phyloP scores from a whole-genome alignment of 2,888 invertebrate genomes.

The Linnaemya tessellans region DNA sequence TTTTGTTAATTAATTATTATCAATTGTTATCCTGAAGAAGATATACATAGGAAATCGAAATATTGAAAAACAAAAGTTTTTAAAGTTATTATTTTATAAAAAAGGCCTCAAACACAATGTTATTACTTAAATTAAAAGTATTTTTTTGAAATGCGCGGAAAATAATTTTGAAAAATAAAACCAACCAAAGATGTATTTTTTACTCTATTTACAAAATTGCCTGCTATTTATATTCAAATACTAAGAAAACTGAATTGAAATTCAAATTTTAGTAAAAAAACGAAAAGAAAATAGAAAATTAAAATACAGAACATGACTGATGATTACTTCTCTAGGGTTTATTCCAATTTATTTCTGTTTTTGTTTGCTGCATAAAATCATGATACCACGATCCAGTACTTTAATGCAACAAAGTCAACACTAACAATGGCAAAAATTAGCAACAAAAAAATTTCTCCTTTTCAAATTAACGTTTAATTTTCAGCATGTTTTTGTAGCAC shows the following conservation, averaged over 20 bases:
- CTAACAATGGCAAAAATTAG: slow-evolving; percentile 20
- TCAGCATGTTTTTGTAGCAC: slow-evolving; percentile 55
- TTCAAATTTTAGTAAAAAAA: slow-evolving; percentile 19
- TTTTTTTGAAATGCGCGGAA: too few relatives aligned
- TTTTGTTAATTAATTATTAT: too few relatives aligned
- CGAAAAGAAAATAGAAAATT: not conserved
- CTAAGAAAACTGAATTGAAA: not conserved
- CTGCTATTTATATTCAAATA: not conserved
- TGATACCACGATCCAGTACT: slow-evolving; percentile 61
- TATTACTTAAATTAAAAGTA: too few relatives aligned
- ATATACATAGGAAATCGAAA: too few relatives aligned
- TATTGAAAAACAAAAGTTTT: too few relatives aligned
- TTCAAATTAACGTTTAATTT: slow-evolving; percentile 60
- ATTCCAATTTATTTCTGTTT: slow-evolving; percentile 4
- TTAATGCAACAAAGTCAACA: slow-evolving; percentile 50
- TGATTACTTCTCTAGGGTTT: slow-evolving; percentile 38
- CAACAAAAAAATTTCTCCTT: slow-evolving; percentile 52
- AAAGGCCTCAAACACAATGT: too few relatives aligned
- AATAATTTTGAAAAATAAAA: too few relatives aligned
- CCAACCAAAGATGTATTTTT: too few relatives aligned
- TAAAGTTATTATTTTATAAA: too few relatives aligned
- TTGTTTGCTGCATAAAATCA: slow-evolving; percentile 19
- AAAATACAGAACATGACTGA: slow-evolving; percentile 45
- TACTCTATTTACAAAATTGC: too few relatives aligned
- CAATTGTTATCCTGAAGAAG: too few relatives aligned